Evolutionary conservation across 2,113 vertebrate species (phyloP).

Genomic region (Xyrauchen texanus): DNA sequence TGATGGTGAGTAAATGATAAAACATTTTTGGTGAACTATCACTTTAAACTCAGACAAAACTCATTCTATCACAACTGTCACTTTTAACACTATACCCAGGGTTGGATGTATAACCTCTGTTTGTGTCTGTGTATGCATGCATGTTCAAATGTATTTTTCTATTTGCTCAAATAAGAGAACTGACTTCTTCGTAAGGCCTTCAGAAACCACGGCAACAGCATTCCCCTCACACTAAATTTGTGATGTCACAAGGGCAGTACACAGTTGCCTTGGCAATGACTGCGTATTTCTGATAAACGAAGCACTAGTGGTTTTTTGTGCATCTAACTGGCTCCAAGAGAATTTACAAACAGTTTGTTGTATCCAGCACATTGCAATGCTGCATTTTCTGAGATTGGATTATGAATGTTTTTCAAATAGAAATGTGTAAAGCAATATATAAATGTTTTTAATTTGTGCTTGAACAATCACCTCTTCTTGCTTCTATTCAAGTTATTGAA

Average conservation of each 20-base stretch:
- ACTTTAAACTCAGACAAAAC: neutral
- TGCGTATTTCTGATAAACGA: slow-evolving; percentile 33
- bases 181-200: slow-evolving; percentile 21
- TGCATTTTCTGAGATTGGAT: slow-evolving; percentile 10
- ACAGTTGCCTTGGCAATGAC: slow-evolving; percentile 49
- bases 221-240: slow-evolving; percentile 26
- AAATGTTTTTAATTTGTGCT: neutral
- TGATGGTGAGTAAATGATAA: too few relatives aligned
- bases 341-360: slow-evolving; percentile 28
- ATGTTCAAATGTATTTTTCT: neutral
- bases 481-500: too few relatives aligned
- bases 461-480: too few relatives aligned
- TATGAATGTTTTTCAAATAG: neutral
- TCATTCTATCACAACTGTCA: neutral
- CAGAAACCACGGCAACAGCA: slow-evolving; percentile 56
- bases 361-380: neutral
- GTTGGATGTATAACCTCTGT: neutral
- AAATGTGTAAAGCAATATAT: neutral
- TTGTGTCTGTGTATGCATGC: slow-evolving; percentile 24
- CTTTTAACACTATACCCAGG: neutral
- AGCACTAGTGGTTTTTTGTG: slow-evolving; percentile 21
- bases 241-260: slow-evolving; percentile 50
- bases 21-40: too few relatives aligned
- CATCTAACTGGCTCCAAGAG: slow-evolving; percentile 13
- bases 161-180: slow-evolving; percentile 22